Evolutionary conservation across 2,888 invertebrate genomes (phyloP).

Genomic region (Lepidochitona cinerea): DNA sequence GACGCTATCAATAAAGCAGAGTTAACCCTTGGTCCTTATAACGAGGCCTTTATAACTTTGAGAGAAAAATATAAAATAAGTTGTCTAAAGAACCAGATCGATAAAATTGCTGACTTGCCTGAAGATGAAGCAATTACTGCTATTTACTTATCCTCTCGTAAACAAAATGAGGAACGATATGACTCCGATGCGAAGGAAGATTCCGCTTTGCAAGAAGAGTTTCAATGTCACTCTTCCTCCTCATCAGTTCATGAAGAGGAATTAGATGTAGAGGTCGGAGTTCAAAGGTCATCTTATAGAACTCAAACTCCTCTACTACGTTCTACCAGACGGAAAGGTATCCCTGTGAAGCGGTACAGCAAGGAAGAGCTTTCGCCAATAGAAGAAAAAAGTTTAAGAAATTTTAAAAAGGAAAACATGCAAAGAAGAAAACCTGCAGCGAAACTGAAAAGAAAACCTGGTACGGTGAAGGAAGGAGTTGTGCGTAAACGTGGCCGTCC

Average conservation of each 20-base stretch:
- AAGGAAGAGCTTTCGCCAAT: background rate
- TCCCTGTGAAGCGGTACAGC: background rate
- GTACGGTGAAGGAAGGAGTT: conserved; percentile 1
- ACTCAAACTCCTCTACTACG: too few species aligned
- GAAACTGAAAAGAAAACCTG: background rate
- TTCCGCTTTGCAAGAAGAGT: too few species aligned
- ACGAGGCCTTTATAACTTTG: conserved; percentile 43
- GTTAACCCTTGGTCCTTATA: conserved; percentile 59
- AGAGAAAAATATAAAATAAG: conserved; percentile 38
- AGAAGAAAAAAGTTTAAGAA: too few species aligned
- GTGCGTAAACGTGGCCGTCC: conserved; percentile 15
- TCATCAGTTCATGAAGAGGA: too few species aligned
- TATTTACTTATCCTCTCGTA: background rate
- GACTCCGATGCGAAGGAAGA: too few species aligned
- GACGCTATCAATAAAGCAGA: conserved; percentile 73
- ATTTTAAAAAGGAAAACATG: conserved; percentile 15
- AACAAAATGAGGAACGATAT: too few species aligned
- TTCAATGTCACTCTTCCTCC: too few species aligned
- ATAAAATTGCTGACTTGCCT: background rate
- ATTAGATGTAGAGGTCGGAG: too few species aligned
- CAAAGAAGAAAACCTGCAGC: conserved; percentile 22
- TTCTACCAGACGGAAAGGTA: conserved; percentile 3
- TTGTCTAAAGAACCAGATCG: background rate
- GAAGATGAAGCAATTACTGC: background rate
- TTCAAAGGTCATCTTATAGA: too few species aligned